phyloP scores from a whole-genome alignment of 2,888 invertebrate species.

The Morpho achilles region DNA sequence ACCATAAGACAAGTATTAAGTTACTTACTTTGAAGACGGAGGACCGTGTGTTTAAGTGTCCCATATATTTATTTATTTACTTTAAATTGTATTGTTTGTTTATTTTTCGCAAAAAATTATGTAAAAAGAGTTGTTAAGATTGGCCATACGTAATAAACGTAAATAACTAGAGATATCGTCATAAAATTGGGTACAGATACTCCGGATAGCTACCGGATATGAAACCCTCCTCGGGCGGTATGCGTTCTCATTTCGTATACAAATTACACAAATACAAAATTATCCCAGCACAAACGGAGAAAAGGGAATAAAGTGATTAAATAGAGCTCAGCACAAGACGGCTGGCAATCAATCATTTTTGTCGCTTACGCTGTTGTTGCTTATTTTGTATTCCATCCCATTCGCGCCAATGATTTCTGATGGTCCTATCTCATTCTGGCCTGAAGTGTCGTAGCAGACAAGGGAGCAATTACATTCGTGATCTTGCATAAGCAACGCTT shows the following conservation, averaged over 20 bases:
- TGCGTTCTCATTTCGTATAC: constrained; percentile 73
- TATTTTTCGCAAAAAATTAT: neutral
- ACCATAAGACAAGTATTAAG: too few species aligned
- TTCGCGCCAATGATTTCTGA: constrained; percentile 40
- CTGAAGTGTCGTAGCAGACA: constrained; percentile 77
- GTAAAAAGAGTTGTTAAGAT: too few species aligned
- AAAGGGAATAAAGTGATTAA: constrained; percentile 81
- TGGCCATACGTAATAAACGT: constrained; percentile 4
- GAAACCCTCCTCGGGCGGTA: constrained; percentile 57
- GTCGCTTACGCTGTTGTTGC: constrained; percentile 73
- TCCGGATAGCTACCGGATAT: constrained; percentile 63
- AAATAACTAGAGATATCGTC: constrained; percentile 38
- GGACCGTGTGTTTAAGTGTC: too few species aligned
- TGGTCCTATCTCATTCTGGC: constrained; percentile 62
- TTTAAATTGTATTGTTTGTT: neutral
- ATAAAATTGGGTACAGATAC: constrained; percentile 56
- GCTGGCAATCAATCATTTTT: constrained; percentile 79
- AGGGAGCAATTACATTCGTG: constrained; percentile 81
- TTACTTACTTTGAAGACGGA: too few species aligned
- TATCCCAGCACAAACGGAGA: constrained; percentile 78
- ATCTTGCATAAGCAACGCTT: constrained; percentile 80
- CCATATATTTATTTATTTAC: neutral
- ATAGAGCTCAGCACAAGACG: constrained; percentile 79
- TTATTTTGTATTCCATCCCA: constrained; percentile 49
- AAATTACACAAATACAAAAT: constrained; percentile 79